Base-by-base conservation (phyloP, 2,888 invertebrate genomes). In the Nudaria mundana region DNA sequence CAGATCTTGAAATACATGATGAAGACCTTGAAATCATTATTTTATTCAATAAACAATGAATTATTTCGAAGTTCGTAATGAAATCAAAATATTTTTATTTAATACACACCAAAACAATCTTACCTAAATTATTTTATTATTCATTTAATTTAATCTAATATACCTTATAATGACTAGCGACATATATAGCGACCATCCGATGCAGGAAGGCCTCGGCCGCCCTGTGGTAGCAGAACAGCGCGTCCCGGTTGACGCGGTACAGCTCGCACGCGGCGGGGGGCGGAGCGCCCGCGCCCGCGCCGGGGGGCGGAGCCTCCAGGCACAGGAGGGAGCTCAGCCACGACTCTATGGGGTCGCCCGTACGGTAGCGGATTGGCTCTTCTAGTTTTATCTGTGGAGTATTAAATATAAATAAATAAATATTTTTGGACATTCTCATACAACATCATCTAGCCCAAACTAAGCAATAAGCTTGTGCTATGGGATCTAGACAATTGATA, bases 121-220 rank as follows among this genome's bases (percentile, higher is more conserved):
- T n/a, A n/a, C n/a, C n/a, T n/a, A n/a, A n/a, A n/a, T n/a, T n/a
- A n/a, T n/a, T n/a, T n/a, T n/a, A n/a, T n/a, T n/a, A n/a, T n/a
- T n/a, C n/a, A n/a, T n/a, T n/a, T n/a, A n/a, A n/a, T n/a, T n/a
- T n/a, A n/a, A n/a, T n/a, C n/a, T n/a, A n/a, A n/a, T 65, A 20
- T 66, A 93, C 95, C 91, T 99, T 99, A 76, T 99, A 99, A 88
- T 99, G 99, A 4, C 99, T 98, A 0, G 99, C 93, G 0, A 99
- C 99, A 74, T 97, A 98, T 28, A 99, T 93, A 8, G 97, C 92
- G 53, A 99, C 97, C 6, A 99, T 76, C 43, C 96, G 90, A 62
- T 98, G 98, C 6, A 99, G 88, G 79, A 99, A 99, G 2, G 93
- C 91, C 80, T 97, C 97, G 0, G 97, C 95, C 0, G 97, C 97